These are phyloP conservation scores for Liodrosophila aerea DNA, from an alignment of 2,888 invertebrate genomes.

Conservation along the genomic window DNA sequence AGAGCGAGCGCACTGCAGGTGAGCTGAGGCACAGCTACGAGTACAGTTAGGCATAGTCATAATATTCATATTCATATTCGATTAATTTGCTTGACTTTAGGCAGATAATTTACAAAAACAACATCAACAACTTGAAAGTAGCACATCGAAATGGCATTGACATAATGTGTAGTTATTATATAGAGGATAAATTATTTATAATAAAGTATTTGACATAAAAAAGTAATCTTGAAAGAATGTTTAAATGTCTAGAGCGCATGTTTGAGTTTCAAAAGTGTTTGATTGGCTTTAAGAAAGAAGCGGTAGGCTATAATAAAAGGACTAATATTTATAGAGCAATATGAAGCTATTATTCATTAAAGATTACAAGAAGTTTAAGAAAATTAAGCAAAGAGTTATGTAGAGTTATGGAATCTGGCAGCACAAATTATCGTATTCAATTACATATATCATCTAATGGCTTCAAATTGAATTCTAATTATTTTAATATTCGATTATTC, in stretches of 20 bases:
- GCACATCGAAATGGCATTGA: conserved; percentile 59
- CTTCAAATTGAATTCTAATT: too few species aligned
- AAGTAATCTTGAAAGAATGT: conserved; percentile 1
- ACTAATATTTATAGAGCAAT: too few species aligned
- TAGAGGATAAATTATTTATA: conserved; percentile 28
- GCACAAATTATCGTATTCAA: too few species aligned
- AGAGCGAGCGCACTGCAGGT: background rate
- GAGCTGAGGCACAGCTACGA: background rate
- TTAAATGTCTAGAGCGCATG: conserved; percentile 3
- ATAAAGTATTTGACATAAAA: conserved; percentile 31
- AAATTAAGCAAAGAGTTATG: too few species aligned
- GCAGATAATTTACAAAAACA: conserved; percentile 81
- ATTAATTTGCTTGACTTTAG: conserved; percentile 47
- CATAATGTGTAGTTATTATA: conserved; percentile 23
- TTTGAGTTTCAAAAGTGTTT: conserved; percentile 11
- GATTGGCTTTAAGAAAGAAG: conserved; percentile 1
- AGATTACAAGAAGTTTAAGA: too few species aligned
- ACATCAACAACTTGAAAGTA: conserved; percentile 66
- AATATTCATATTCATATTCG: conserved; percentile 16
- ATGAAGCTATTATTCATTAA: too few species aligned
- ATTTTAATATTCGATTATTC: too few species aligned
- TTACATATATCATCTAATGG: too few species aligned
- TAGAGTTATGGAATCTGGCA: too few species aligned
- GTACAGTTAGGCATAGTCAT: conserved; percentile 1
- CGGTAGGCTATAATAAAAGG: background rate